Conservation (phyloP, 2,113 vertebrate genomes). For the Oncorhynchus mykiss region DNA sequence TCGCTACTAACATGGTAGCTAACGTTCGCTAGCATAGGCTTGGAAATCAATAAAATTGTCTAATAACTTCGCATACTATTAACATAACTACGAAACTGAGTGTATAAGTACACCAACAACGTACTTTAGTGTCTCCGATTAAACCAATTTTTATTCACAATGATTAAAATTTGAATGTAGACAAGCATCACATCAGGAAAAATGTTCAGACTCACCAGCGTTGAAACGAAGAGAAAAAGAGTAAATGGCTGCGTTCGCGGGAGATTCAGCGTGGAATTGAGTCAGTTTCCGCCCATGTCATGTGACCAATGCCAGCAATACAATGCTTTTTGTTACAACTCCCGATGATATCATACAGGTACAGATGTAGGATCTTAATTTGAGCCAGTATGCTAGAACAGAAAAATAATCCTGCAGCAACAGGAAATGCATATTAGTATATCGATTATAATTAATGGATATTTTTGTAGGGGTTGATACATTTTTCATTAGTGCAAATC, state of each 20-base stretch:
- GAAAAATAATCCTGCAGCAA: too few species aligned
- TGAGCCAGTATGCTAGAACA: too few species aligned
- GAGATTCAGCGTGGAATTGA: conserved; percentile 72
- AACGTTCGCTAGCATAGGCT: too few species aligned
- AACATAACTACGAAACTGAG: too few species aligned
- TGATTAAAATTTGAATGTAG: not conserved
- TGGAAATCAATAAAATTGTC: not conserved
- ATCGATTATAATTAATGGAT: too few species aligned
- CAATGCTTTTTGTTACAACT: not conserved
- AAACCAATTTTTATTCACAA: not conserved
- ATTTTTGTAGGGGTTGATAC: too few species aligned
- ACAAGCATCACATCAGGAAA: not conserved
- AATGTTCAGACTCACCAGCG: conserved; percentile 64
- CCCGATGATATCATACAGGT: too few species aligned
- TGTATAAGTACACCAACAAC: not conserved
- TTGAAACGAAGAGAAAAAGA: conserved; percentile 61
- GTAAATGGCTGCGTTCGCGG: conserved; percentile 78
- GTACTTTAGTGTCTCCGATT: not conserved
- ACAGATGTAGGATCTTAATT: too few species aligned
- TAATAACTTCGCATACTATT: not conserved
- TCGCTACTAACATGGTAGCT: not conserved
- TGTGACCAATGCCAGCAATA: conserved; percentile 61
- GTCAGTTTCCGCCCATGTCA: conserved; percentile 77
- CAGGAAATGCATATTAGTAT: too few species aligned
- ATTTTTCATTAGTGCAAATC: too few species aligned